Conservation (phyloP, 1,140 invertebrate genomes). For the Spodoptera frugiperda region DNA sequence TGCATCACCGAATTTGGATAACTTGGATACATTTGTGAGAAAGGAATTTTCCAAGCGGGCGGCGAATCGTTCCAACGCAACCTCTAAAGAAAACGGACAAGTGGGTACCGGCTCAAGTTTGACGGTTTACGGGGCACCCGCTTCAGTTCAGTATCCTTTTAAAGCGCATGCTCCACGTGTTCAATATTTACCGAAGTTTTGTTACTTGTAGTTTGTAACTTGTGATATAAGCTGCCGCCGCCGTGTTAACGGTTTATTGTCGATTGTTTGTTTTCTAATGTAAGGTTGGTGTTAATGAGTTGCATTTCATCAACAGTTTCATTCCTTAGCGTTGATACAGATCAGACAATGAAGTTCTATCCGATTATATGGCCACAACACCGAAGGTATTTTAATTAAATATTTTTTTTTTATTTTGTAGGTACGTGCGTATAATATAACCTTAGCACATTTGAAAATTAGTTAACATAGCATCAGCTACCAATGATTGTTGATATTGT, state of each 20-base stretch:
- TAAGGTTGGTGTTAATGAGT: conserved; percentile 4
- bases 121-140: conserved; percentile 71
- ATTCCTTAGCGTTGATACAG: conserved; percentile 68
- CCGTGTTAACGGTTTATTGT: conserved; percentile 25
- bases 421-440: neutral
- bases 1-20: conserved; percentile 86
- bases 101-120: conserved; percentile 73
- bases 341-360: conserved; percentile 80
- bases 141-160: conserved; percentile 81
- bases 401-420: too few species aligned
- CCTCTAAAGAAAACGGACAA: conserved; percentile 66
- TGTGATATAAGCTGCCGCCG: conserved; percentile 22
- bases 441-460: neutral
- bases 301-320: conserved; percentile 21
- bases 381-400: conserved; percentile 72
- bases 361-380: conserved; percentile 79
- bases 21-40: conserved; percentile 87
- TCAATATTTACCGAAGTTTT: conserved; percentile 54
- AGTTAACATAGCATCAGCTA: too few species aligned
- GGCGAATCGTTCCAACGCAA: conserved; percentile 66
- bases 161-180: conserved; percentile 69
- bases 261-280: conserved; percentile 34
- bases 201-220: conserved; percentile 12
- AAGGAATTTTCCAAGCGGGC: conserved; percentile 87
- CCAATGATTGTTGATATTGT: too few species aligned